Evolutionary conservation across 2,113 vertebrate species (phyloP).

Genomic region (Gymnogyps californianus): DNA sequence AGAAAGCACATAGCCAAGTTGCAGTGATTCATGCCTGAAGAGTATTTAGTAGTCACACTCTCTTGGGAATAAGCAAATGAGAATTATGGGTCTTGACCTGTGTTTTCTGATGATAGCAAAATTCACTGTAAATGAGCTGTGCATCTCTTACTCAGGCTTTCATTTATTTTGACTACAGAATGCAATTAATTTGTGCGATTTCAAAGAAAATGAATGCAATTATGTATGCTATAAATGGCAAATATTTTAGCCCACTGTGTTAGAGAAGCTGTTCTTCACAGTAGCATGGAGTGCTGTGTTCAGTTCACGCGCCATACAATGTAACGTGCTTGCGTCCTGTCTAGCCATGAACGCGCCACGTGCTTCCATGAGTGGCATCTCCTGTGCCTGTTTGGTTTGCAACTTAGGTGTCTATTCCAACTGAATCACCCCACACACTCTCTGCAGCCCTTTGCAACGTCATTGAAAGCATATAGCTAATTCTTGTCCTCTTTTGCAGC

Average conservation of each 20-base stretch:
- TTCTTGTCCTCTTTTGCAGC: constrained; percentile 71
- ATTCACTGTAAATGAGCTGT: background rate
- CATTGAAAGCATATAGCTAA: background rate
- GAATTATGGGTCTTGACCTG: background rate
- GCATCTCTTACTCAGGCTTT: background rate
- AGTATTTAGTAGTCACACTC: background rate
- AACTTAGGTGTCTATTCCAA: rapidly evolving
- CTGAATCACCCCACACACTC: background rate
- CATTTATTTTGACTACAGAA: background rate
- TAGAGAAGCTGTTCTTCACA: background rate
- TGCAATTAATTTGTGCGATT: background rate
- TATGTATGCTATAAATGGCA: background rate
- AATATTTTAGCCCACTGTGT: background rate
- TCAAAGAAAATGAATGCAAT: background rate
- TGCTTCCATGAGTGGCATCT: background rate
- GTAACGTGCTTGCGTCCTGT: background rate
- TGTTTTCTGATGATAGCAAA: background rate
- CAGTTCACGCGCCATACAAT: rapidly evolving
- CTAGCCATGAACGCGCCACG: rapidly evolving
- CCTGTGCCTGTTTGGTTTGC: background rate
- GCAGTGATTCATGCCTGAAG: background rate
- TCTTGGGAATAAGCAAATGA: background rate
- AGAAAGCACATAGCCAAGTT: background rate
- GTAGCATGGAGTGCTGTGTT: background rate
- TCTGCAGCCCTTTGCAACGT: background rate